A percentile compares a stretch with the other conserved stretches of the same genome.
phyloP scores from a whole-genome alignment of 2,113 vertebrate genomes.

The Peromyscus polionotus region DNA sequence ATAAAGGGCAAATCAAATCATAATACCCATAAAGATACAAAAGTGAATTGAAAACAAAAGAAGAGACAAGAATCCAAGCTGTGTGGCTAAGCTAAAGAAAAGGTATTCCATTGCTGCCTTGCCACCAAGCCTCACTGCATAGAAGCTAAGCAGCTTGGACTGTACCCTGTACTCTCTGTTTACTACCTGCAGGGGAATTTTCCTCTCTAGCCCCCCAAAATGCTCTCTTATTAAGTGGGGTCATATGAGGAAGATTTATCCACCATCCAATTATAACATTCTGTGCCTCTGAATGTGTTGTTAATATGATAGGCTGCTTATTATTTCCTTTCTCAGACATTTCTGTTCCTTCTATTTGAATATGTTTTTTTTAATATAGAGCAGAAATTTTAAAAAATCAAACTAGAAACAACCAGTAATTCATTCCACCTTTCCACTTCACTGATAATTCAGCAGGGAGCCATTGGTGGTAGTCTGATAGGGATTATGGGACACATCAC shows the following conservation, averaged over 20 bases:
- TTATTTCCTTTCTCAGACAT: not conserved
- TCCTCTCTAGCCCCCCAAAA: not conserved
- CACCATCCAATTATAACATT: not conserved
- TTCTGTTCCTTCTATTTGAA: not conserved
- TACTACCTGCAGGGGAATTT: not conserved
- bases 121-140: not conserved
- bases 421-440: not conserved
- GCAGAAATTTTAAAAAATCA: not conserved
- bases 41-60: not conserved
- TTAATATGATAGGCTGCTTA: not conserved
- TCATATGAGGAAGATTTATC: not conserved
- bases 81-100: not conserved
- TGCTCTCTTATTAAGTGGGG: not conserved
- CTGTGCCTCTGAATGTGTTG: not conserved
- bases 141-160: not conserved
- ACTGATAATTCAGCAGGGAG: not conserved
- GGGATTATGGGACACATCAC: not conserved
- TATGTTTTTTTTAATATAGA: conserved; percentile 30
- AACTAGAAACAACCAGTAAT: not conserved
- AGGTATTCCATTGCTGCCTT: not conserved
- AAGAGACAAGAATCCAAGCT: not conserved
- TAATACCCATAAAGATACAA: not conserved
- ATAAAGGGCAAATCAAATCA: not conserved
- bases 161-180: not conserved
- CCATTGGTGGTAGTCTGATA: not conserved